Conservation (phyloP, 2,797 vertebrate species). For the Alosa sapidissima region DNA sequence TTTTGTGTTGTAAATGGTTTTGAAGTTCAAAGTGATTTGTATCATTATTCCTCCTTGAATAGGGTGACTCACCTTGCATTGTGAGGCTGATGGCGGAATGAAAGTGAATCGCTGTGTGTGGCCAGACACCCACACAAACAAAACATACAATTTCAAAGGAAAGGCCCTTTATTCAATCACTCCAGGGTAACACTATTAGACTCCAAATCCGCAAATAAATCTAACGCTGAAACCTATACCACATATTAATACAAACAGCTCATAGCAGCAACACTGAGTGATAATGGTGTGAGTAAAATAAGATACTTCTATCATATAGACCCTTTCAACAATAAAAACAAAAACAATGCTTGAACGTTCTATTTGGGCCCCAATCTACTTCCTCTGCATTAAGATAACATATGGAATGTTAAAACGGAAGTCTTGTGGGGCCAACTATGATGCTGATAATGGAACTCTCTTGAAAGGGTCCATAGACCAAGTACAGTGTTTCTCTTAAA, state of each 20-base stretch:
- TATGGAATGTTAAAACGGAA: too few relatives aligned
- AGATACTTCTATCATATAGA: background rate
- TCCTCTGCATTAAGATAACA: too few relatives aligned
- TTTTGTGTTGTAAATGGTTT: background rate
- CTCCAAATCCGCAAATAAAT: background rate
- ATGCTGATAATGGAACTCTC: too few relatives aligned
- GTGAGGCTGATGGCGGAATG: background rate
- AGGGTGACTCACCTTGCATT: slow-evolving; percentile 8
- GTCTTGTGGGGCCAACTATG: too few relatives aligned
- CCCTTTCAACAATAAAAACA: too few relatives aligned
- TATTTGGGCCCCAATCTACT: too few relatives aligned
- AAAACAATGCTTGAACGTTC: too few relatives aligned
- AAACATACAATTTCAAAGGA: background rate
- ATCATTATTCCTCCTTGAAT: background rate
- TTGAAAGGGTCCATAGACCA: too few relatives aligned
- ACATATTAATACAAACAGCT: background rate
- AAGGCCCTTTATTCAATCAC: background rate
- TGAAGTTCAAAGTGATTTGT: slow-evolving; percentile 1
- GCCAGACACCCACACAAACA: background rate
- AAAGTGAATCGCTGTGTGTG: background rate
- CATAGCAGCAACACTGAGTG: background rate
- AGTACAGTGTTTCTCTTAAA: background rate
- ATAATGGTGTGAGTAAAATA: background rate
- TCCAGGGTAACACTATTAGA: background rate
- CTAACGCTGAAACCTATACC: background rate